Percentiles rank a stretch among this genome's conserved stretches.
Evolutionary conservation across 2,888 invertebrate species (phyloP).

Genomic region (Steinernema carpocapsae): DNA sequence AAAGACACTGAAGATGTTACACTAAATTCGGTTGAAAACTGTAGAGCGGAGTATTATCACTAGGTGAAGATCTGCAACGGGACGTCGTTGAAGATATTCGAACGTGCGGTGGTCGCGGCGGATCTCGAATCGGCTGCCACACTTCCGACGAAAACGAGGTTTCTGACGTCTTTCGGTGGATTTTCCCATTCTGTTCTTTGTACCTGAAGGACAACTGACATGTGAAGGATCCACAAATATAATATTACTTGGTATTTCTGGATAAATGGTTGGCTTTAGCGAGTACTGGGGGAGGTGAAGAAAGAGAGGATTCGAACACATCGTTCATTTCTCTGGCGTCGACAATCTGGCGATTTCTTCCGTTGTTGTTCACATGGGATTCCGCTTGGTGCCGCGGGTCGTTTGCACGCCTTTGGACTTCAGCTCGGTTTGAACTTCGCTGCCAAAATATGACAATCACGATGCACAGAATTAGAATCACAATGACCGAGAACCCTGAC

Average conservation of each 20-base stretch:
- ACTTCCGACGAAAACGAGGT: slow-evolving; percentile 22
- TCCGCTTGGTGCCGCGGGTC: neutral
- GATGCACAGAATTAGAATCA: neutral
- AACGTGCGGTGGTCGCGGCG: slow-evolving; percentile 8
- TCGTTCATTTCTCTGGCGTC: slow-evolving; percentile 7
- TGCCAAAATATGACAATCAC: neutral
- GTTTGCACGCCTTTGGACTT: neutral
- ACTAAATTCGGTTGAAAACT: slow-evolving; percentile 26
- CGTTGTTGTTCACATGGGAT: neutral
- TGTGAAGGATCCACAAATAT: neutral
- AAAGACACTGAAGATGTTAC: slow-evolving; percentile 1
- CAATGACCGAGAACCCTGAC: slow-evolving; percentile 3
- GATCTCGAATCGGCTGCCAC: slow-evolving; percentile 25
- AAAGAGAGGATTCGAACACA: too few species aligned
- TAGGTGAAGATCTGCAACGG: neutral
- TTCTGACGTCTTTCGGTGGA: neutral
- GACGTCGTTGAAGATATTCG: neutral
- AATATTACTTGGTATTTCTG: neutral
- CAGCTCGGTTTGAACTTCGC: neutral
- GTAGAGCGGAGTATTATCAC: neutral
- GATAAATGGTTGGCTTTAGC: neutral
- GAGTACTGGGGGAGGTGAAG: neutral
- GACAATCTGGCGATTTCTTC: neutral
- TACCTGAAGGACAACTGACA: neutral
- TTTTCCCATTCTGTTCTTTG: slow-evolving; percentile 10